These are phyloP conservation scores for Gouania willdenowi DNA, from an alignment of 2,797 vertebrate species.

Conservation along the genomic window DNA sequence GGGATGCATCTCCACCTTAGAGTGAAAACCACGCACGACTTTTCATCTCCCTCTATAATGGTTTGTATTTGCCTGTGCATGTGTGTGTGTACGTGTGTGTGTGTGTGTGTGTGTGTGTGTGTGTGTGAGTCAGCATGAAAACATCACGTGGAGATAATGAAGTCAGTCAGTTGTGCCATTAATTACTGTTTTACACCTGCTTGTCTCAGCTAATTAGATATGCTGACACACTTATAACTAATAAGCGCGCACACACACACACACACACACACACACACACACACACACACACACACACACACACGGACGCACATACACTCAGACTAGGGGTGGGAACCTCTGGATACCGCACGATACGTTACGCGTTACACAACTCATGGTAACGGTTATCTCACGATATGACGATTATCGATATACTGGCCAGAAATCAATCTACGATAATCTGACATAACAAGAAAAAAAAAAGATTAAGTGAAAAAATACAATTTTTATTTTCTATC, in stretches of 20 bases:
- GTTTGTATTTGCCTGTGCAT: background rate
- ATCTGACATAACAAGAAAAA: too few species aligned
- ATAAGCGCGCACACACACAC: conserved; percentile 2
- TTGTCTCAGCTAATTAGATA: conserved; percentile 81
- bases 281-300: conserved; percentile 12
- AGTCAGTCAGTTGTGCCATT: conserved; percentile 79
- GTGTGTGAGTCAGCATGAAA: conserved; percentile 24
- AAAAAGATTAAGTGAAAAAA: too few species aligned
- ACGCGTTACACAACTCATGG: too few species aligned
- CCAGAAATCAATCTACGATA: too few species aligned
- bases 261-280: background rate
- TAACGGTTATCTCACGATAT: too few species aligned
- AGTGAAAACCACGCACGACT: conserved; percentile 7
- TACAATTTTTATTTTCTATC: too few species aligned
- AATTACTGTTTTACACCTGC: conserved; percentile 87
- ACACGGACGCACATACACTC: background rate
- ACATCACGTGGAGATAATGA: conserved; percentile 75
- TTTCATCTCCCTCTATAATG: background rate
- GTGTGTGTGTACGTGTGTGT: background rate
- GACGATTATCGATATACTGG: too few species aligned
- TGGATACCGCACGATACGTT: too few species aligned
- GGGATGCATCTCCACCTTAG: background rate
- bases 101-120: conserved; percentile 17
- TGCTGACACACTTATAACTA: conserved; percentile 57
- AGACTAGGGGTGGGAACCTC: too few species aligned